These are phyloP conservation scores for Lepidocolaptes lacrymiger DNA, from an alignment of 2,797 vertebrate species.

Conservation along the genomic window DNA sequence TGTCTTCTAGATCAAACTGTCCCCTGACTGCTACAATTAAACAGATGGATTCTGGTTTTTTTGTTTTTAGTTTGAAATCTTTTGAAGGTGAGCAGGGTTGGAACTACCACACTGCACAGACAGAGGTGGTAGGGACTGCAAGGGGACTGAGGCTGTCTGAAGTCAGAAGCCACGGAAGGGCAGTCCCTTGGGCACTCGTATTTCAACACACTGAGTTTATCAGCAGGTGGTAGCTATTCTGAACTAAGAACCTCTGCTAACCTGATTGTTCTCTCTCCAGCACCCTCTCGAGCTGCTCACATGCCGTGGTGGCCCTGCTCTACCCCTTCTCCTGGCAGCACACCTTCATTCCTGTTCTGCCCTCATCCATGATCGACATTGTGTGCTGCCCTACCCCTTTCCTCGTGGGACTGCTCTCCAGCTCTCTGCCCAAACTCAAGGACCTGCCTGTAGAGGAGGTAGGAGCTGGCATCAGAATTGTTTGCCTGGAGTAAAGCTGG, in stretches of 20 bases:
- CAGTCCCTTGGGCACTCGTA: not conserved
- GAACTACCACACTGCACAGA: not conserved
- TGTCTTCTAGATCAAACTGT: not conserved
- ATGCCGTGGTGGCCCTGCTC: constrained; percentile 94
- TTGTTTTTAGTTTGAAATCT: not conserved
- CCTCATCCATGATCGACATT: constrained; percentile 96
- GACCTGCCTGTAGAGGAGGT: constrained; percentile 98
- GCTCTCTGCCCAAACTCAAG: constrained; percentile 94
- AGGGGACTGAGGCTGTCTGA: not conserved
- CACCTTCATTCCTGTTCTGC: constrained; percentile 98
- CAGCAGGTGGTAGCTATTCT: not conserved
- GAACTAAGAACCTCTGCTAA: not conserved
- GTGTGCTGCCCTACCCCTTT: constrained; percentile 98
- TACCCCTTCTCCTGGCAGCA: constrained; percentile 99
- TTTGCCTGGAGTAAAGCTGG: not conserved
- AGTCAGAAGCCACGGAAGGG: not conserved
- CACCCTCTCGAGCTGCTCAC: constrained; percentile 94
- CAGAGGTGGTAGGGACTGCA: not conserved
- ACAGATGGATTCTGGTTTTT: not conserved
- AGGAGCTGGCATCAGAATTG: constrained; percentile 34
- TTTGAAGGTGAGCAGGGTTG: not conserved
- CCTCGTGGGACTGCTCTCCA: constrained; percentile 95
- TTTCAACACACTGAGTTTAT: not conserved
- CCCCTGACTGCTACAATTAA: not conserved
- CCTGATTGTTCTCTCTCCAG: constrained; percentile 73